Evolutionary conservation across 2,113 vertebrate species (phyloP).

Genomic region (Notechis scutatus): DNA sequence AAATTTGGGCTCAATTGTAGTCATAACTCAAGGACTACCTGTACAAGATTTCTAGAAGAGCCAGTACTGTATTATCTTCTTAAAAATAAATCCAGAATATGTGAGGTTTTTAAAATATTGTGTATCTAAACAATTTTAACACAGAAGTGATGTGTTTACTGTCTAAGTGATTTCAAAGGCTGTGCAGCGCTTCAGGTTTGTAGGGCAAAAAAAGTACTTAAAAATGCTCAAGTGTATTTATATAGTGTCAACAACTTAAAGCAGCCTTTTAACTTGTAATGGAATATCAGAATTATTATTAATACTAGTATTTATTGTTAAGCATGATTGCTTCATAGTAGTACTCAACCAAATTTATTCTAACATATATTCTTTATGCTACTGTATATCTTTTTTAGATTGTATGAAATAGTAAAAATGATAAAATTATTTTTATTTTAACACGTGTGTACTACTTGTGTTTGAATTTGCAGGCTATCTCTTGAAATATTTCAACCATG

Average conservation of each 20-base stretch:
- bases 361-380: not conserved
- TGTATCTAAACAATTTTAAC: not conserved
- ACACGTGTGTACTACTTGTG: not conserved
- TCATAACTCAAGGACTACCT: not conserved
- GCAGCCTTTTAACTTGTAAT: not conserved
- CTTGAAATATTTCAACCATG: constrained; percentile 75
- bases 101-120: not conserved
- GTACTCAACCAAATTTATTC: not conserved
- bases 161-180: not conserved
- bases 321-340: not conserved
- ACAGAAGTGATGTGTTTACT: not conserved
- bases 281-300: not conserved
- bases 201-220: not conserved
- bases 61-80: not conserved
- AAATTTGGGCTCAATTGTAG: not conserved
- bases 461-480: constrained; percentile 58
- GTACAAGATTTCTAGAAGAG: not conserved
- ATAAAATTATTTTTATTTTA: not conserved
- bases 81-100: not conserved
- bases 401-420: not conserved
- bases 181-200: not conserved
- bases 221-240: not conserved
- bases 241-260: not conserved
- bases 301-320: not conserved
- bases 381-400: not conserved